Evolutionary conservation across 2,113 vertebrate genomes (phyloP), one percentile per base, ranked within the genome.

Genomic region (Brachirus orientalis): DNA sequence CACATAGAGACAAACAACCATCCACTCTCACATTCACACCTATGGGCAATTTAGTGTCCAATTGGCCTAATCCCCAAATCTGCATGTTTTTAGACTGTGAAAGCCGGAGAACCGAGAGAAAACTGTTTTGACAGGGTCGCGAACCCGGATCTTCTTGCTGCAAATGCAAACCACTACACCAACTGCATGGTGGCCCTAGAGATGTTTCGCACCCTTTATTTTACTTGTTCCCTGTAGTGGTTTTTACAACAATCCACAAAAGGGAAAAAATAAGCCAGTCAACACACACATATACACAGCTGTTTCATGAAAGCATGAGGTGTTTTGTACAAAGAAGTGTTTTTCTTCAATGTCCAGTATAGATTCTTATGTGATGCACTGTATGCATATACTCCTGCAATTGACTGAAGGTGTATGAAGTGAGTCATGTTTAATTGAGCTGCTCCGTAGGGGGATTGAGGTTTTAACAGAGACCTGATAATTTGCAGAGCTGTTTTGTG

Each of bases 391-490:
- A 48, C 33, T 22, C 22, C 10, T 67, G 65, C 17, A 73, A 28
- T 76, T 58, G 54, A 22, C 57, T 69, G 62, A 60, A 78, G 83
- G 57, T 84, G 72, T 82, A 62, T 75, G 59, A 87, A 76, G 65
- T 69, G 71, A 46, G 51, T 84, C 62, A 38, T 62, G 63, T 79
- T 75, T 33, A 51, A 73, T 82, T 77, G 52, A 84, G 75, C 72
- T 61, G 62, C 47, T 83, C 44, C n/a, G n/a, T 44, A 77, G 51
- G 53, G 72, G 77, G 80, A 75, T 19, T 61, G 40, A 65, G 63
- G 60, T 69, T 58, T 76, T 65, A 57, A 35, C 3, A 17, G 8
- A 19, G 43, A 63, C 60, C 43, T 69, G 48, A 41, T 10, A 11
- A 20, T 38, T 38, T 59, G 12, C 1, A 11, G 22, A 59, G 61